These are phyloP conservation scores for Cotesia congregata DNA, from an alignment of 2,888 invertebrate species.

Conservation along the genomic window DNA sequence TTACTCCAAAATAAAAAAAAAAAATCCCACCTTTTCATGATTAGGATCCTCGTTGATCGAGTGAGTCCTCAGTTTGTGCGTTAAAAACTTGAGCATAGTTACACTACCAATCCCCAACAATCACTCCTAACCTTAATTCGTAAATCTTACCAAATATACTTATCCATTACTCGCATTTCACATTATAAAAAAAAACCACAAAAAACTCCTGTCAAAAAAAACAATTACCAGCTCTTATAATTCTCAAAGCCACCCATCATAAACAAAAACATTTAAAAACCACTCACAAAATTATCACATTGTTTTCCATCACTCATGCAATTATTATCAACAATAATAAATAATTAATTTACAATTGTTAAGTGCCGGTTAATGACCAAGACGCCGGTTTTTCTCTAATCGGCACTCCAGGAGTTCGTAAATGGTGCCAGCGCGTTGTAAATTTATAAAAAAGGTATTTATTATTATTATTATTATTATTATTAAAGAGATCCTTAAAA, in stretches of 20 bases:
- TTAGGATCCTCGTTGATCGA: constrained; percentile 87
- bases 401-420: constrained; percentile 24
- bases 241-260: no score
- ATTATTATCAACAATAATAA: background rate
- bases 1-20: no score
- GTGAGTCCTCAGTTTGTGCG: constrained; percentile 88
- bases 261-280: no score
- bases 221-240: no score
- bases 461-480: background rate
- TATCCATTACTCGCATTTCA: no score
- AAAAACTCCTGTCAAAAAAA: no score
- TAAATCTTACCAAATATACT: no score
- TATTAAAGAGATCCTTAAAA: constrained; percentile 19
- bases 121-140: constrained; percentile 21
- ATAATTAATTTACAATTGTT: background rate
- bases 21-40: constrained; percentile 77
- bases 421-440: constrained; percentile 22
- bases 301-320: no score
- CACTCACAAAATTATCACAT: no score
- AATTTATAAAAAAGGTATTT: constrained; percentile 4
- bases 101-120: constrained; percentile 57
- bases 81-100: constrained; percentile 89
- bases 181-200: no score
- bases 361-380: constrained; percentile 29
- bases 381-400: constrained; percentile 33